Percentiles rank a stretch among this genome's conserved stretches.
phyloP scores from a whole-genome alignment of 2,888 invertebrate genomes.

The Halictus quadricinctus region DNA sequence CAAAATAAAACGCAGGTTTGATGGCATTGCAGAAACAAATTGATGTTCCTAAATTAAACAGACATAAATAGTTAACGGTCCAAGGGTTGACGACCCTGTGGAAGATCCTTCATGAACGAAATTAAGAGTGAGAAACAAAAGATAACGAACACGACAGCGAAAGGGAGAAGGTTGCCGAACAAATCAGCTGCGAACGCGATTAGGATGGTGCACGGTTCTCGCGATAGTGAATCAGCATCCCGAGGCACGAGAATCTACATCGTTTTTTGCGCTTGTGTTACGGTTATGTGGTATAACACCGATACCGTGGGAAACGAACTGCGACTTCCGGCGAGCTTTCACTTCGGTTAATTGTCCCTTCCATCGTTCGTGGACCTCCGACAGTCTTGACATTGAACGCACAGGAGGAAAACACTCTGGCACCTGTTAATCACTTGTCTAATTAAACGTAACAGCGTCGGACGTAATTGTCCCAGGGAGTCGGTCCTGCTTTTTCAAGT shows the following conservation, averaged over 20 bases:
- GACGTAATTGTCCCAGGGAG: background rate
- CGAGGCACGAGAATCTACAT: constrained; percentile 15
- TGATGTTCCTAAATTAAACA: background rate
- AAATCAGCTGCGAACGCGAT: constrained; percentile 8
- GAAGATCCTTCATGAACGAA: background rate
- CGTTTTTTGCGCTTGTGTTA: constrained; percentile 48
- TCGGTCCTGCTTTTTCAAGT: background rate
- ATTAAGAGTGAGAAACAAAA: background rate
- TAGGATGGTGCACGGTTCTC: background rate
- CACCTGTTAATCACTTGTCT: constrained; percentile 66
- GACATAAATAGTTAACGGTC: background rate
- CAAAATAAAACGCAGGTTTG: too few species aligned
- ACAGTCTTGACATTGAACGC: constrained; percentile 70
- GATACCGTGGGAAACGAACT: constrained; percentile 69
- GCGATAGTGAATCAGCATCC: constrained; percentile 22
- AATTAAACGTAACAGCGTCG: constrained; percentile 63
- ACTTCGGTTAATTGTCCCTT: constrained; percentile 70
- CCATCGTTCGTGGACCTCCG: constrained; percentile 57
- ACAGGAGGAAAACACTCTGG: constrained; percentile 67
- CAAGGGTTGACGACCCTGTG: background rate
- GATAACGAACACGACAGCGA: background rate
- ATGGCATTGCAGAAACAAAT: too few species aligned
- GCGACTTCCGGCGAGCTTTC: constrained; percentile 73
- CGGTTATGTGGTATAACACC: constrained; percentile 52
- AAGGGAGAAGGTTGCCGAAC: constrained; percentile 3